Percentiles rank a stretch among this genome's conserved stretches.
These are phyloP conservation scores for Halcyon chelicuti DNA, from an alignment of 2,797 vertebrate species.

Conservation along the genomic window DNA sequence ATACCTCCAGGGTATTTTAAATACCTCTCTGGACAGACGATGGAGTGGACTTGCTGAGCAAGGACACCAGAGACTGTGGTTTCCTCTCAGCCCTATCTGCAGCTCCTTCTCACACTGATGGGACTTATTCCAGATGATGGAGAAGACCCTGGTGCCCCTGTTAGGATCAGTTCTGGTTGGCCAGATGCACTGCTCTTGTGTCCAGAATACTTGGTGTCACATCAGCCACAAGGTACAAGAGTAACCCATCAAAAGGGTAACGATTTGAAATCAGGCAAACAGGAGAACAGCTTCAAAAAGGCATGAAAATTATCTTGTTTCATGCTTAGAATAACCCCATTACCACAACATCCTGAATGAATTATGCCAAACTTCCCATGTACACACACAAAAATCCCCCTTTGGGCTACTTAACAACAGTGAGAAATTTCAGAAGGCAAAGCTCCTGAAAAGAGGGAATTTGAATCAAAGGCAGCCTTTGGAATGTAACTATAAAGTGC, in stretches of 20 bases:
- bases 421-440: background rate
- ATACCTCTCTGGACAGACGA: background rate
- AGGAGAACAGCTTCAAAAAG: background rate
- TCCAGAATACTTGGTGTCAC: accelerated
- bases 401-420: conserved; percentile 26
- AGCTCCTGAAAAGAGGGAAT: conserved; percentile 35
- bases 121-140: background rate
- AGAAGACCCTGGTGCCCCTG: background rate
- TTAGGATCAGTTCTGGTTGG: background rate
- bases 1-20: too few species aligned
- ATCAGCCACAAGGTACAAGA: background rate
- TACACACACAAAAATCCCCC: background rate
- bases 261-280: background rate
- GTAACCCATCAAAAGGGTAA: background rate
- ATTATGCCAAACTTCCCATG: conserved; percentile 4
- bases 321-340: conserved; percentile 59
- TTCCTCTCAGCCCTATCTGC: background rate
- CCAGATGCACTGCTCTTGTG: background rate
- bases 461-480: conserved; percentile 7
- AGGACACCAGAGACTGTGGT: background rate
- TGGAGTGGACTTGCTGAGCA: background rate
- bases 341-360: conserved; percentile 26
- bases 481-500: background rate
- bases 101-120: background rate
- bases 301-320: conserved; percentile 34